Base-by-base conservation (phyloP, 1,140 invertebrate genomes). In the Kradibia gibbosae region DNA sequence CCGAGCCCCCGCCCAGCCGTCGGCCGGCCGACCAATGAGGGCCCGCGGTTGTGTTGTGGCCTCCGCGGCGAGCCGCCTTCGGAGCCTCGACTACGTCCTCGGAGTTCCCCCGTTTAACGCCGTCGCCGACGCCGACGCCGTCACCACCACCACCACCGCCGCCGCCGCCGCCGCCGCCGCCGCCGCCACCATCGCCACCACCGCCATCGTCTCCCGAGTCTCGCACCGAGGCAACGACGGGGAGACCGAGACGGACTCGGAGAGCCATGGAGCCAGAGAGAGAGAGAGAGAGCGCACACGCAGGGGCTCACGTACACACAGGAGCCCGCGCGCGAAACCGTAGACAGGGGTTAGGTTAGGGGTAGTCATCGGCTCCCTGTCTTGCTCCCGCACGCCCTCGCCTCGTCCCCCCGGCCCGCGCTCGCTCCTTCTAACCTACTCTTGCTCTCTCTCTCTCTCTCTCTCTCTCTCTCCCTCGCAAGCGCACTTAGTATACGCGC, bases 11-110 rank as follows among this genome's bases (percentile, higher is more conserved):
- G 90, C 90, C 90, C 90, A 90, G 88, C 42, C 25, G 53, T 55
- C 5, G 13, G 82, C 86, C 88, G 87, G 88, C 86, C 90, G 88
- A 91, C 90, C 90, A 91, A 91, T 91, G 89, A 89, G 89, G 89
- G 87, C 75, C 85, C 84, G 91, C 88, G 90, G 91, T 91, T 88
- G 90, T 91, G 90, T 91, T 91, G 90, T 90, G 90, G 90, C 89
- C 89, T 89, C 88, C 87, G 90, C 85, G 90, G 90, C 90, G 90
- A 88, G 90, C 90, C 90, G 90, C 90, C 90, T 90, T 90, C 88
- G 85, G 84, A 86, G 45, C 39, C 76, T 34, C 25, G 67, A 28
- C 36, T 67, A n/a, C 65, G 36, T 36, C 1, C 36, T n/a, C 22
- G 42, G n/a, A 50, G 39, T 28, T 67, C 78, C 50, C 65, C 83